Base-by-base conservation (phyloP, 2,888 invertebrate genomes). In the Scaptodrosophila latifasciaeformis region DNA sequence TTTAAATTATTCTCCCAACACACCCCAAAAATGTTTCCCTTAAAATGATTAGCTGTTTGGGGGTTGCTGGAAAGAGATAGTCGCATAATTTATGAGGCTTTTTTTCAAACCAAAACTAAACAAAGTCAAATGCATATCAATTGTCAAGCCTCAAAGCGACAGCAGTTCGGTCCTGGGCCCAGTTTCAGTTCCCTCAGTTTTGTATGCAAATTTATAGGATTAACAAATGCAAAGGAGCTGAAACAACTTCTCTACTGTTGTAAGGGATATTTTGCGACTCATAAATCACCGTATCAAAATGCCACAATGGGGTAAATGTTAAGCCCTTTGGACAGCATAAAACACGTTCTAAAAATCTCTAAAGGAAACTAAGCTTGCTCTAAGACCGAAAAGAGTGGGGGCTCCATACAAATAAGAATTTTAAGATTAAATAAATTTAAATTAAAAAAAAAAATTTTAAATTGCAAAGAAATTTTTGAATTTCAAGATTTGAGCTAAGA, bases 281-380 rank as follows among this genome's bases (percentile, higher is more conserved):
- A 72, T 72, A 72, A 72, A 72, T 72, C 72, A 79, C 71, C 72
- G 72, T 69, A 79, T 72, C 77, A 72, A 72, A 79, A 72, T 76
- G 72, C 72, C 72, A 76, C 72, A 66, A 79, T 71, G 56, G 55
- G 50, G 59, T 62, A 63, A 61, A 72, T 76, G 76, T 59, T 71
- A 72, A 72, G 79, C 79, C 69, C 66, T 59, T 62, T 59, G 69
- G 59, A 57, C 63, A 69, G 60, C 62, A 62, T 65, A 71, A 59
- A 75, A 71, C 76, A 78, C 76, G 79, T 75, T 65, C 51, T 72
- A 74, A 77, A 50, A 65, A 72, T 62, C 78, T 59, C 59, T n/a
- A n/a, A n/a, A n/a, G n/a, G n/a, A n/a, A n/a, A n/a, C n/a, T n/a
- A n/a, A n/a, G n/a, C n/a, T n/a, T n/a, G n/a, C n/a, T n/a, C n/a